Evolutionary conservation across 2,797 vertebrate genomes (phyloP), one percentile per base, ranked within the genome.

Genomic region (Anolis apletophallus): DNA sequence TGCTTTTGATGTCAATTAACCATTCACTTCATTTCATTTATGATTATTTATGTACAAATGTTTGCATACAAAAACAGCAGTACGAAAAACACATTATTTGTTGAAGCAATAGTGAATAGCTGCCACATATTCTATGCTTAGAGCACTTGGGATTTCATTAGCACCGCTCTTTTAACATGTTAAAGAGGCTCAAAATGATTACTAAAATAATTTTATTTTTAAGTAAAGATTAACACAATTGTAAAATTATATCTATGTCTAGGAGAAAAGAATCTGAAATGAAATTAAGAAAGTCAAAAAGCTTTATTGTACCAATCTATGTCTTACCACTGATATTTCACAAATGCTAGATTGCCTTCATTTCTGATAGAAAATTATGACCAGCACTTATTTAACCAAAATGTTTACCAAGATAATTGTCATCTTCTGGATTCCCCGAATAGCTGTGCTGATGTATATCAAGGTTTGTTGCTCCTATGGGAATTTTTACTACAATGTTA

Each of bases 341-440:
- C n/a, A 91, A 87, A 55, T 74, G n/a, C 69, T 82, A 74, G n/a
- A 64, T 74, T 80, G 82, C 86, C 88, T 68, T 91, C 83, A 91
- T 32, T 5, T 82, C 86, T 87, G 68, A 91, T 81, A 19, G 80
- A 1, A 64, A 40, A 83, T 29, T 64, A 64, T 29, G 12, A 29
- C 61, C 73, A 54, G 79, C 54, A 21, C 83, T 13, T 73, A 68
- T 2, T 74, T 88, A 40, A 23, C 40, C 82, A 21, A 93, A 85
- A 82, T 81, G 94, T 97, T 97, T 96, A 99, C 99, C 98, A 92
- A 99, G 98, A 96, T 99, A 99, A 96, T 97, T 99, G 97, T 99
- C 98, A 91, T 99, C 99, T 92, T 99, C 98, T 84, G 98, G 96
- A 86, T 97, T 98, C 91, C 98, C 98, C 83, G 98, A 99, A 96